These are phyloP conservation scores for Phthorimaea operculella DNA, from an alignment of 1,140 invertebrate genomes.

Conservation along the genomic window DNA sequence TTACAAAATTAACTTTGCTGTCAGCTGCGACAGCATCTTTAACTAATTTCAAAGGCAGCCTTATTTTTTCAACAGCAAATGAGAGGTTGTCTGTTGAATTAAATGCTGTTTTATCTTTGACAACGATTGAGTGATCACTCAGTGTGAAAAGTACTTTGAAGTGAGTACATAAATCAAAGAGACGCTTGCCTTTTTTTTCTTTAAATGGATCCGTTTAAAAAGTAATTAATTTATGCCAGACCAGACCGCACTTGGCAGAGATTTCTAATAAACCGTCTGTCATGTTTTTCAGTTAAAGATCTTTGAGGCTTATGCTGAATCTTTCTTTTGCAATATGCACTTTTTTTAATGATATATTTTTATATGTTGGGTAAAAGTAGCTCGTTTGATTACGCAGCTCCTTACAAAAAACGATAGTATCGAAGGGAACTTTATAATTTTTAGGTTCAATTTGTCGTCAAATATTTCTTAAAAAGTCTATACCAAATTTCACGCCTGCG, in stretches of 20 bases:
- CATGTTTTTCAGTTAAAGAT: too few relatives aligned
- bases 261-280: too few relatives aligned
- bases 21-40: not conserved
- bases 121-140: not conserved
- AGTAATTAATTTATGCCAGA: not conserved
- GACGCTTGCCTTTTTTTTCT: not conserved
- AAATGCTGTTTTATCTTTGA: not conserved
- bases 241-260: not conserved
- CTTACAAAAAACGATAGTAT: too few relatives aligned
- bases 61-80: not conserved
- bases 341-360: too few relatives aligned
- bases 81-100: not conserved
- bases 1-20: not conserved
- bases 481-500: too few relatives aligned
- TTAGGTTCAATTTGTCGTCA: too few relatives aligned
- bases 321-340: too few relatives aligned
- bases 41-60: not conserved
- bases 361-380: too few relatives aligned
- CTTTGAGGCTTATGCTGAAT: too few relatives aligned
- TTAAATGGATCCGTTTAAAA: not conserved
- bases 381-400: too few relatives aligned
- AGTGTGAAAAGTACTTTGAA: slow-evolving; percentile 1
- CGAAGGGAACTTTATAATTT: too few relatives aligned
- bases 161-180: not conserved
- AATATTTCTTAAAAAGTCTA: too few relatives aligned